Conservation (phyloP, 2,888 invertebrate genomes). For the Drosophila heteroneura region DNA sequence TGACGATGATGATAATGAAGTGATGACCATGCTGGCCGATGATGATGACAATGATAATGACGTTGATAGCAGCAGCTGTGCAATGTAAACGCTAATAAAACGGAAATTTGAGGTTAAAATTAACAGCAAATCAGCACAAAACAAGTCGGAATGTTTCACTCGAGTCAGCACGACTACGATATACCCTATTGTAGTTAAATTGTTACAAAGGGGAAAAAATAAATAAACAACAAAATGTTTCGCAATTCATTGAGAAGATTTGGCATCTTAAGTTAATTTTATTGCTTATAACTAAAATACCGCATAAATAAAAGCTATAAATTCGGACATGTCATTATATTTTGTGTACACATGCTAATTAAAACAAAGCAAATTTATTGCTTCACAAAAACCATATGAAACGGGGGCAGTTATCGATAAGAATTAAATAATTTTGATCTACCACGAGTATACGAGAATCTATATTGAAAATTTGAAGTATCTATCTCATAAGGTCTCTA, state of each 20-base stretch:
- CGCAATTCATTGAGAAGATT: neutral
- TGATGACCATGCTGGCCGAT: slow-evolving; percentile 5
- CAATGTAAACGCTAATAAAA: slow-evolving; percentile 39
- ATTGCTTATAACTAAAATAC: neutral
- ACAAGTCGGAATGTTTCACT: neutral
- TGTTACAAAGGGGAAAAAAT: neutral
- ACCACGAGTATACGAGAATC: neutral
- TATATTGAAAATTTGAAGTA: neutral
- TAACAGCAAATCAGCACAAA: slow-evolving; percentile 3
- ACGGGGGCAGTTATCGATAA: neutral
- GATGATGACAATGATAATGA: slow-evolving; percentile 11
- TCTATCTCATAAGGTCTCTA: neutral
- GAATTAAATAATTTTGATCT: neutral
- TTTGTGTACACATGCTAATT: neutral
- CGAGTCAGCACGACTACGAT: neutral
- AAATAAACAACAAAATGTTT: neutral
- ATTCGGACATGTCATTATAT: neutral
- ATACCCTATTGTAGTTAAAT: neutral
- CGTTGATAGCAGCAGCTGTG: slow-evolving; percentile 17
- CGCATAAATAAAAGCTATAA: neutral
- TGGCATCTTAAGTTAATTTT: neutral
- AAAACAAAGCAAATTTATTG: neutral
- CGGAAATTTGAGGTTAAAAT: slow-evolving; percentile 54
- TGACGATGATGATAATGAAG: slow-evolving; percentile 3
- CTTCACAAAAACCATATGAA: too few species aligned